Percentiles rank a stretch among this genome's conserved stretches.
These are phyloP conservation scores for Spinus pinus DNA, from an alignment of 2,797 vertebrate genomes.

Conservation along the genomic window DNA sequence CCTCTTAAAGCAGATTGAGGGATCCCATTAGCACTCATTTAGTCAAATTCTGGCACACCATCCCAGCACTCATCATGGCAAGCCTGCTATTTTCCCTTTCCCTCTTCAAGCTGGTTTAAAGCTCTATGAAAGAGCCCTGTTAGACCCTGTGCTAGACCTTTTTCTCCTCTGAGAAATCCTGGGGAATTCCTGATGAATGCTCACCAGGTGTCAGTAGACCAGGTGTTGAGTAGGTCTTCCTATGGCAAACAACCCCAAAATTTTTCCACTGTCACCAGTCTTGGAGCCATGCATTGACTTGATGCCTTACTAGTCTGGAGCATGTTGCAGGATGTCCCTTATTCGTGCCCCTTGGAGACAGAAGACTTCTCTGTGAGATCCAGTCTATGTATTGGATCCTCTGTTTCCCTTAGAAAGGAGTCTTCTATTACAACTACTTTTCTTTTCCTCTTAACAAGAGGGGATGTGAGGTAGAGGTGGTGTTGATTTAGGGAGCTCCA, in stretches of 20 bases:
- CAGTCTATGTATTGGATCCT: background rate
- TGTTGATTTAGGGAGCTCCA: background rate
- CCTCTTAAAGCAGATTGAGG: background rate
- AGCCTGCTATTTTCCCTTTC: background rate
- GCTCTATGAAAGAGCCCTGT: fast-evolving
- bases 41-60: background rate
- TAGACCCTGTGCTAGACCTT: background rate
- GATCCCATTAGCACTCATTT: background rate
- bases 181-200: background rate
- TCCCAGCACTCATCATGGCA: background rate
- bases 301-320: background rate
- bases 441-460: background rate
- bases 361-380: too few species aligned
- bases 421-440: too few species aligned
- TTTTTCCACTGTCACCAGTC: background rate
- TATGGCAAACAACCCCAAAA: background rate
- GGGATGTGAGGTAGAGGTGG: too few species aligned
- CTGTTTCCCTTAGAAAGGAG: background rate
- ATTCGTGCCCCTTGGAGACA: background rate
- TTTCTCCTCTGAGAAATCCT: background rate
- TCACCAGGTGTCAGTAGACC: background rate
- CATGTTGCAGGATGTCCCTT: background rate
- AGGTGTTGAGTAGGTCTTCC: background rate
- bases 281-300: background rate
- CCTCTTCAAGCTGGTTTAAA: background rate